Evolutionary conservation across 2,113 vertebrate species (phyloP), one percentile per base, ranked within the genome.

Genomic region (Megaleporinus macrocephalus): DNA sequence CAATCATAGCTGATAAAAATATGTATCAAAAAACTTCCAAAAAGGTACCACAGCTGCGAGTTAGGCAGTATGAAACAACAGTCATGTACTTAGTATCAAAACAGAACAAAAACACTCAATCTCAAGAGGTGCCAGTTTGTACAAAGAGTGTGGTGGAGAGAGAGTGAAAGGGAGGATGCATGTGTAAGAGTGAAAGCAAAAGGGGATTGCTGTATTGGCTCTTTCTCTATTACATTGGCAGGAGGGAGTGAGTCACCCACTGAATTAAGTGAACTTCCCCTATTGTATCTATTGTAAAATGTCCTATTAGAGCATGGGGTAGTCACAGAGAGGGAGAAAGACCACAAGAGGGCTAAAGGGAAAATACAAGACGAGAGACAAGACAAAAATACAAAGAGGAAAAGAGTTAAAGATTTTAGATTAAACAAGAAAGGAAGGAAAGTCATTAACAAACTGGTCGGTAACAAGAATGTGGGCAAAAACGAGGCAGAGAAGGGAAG

Each of bases 281-380:
- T 36, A 26, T 20, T 3, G n/a, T 70, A 72, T 63, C 26, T 30
- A 47, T 65, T n/a, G 33, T 24, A 70, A 70, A 41, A 16, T 5
- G 1, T 36, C 0, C 2, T 51, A 27, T 88, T 53, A 89, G 70
- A 78, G 61, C 75, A 88, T 49, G 68, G 83, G 84, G 57, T 73
- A 79, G 65, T 83, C 86, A 81, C 84, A 85, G 80, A 87, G 77
- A 74, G 86, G 86, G 27, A 87, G 73, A 74, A 87, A 73, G 49
- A 81, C 79, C 76, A 84, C 76, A 66, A 82, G 76, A 29, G 82
- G 82, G 49, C 84, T 84, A 68, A 51, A 70, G 69, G 20, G 44
- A 33, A 76, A 76, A 75, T 71, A 62, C 75, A 66, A 73, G 65
- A 76, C 4, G 63, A 65, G 30, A 62, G 33, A 22, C 44, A 62